Evolutionary conservation across 2,888 invertebrate genomes (phyloP), one percentile per base, ranked within the genome.

Genomic region (Epinotia demarniana): DNA sequence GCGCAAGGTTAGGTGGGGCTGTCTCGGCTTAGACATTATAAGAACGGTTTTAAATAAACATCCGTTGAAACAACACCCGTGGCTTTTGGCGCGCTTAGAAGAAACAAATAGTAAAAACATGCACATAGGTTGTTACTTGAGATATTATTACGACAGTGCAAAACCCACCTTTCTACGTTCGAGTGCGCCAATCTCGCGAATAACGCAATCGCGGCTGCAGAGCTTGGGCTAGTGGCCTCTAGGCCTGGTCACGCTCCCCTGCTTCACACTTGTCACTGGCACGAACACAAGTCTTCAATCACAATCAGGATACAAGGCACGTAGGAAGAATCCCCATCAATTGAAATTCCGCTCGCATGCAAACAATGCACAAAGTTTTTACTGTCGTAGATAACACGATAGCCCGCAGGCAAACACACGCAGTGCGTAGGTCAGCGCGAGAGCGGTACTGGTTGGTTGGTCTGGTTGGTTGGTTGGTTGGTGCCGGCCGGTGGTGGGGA

Each of bases 331-430:
- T 43, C 70, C 6, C 33, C 63, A 23, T 12, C 55, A 63, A 43
- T 62, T 63, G 13, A 62, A 57, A 68, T 53, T 69, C 69, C 12
- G 23, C 43, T 23, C 69, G 46, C 69, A 27, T 55, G 6, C 18
- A 61, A 63, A 63, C 69, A 75, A 60, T 39, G 46, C 58, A 46
- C 64, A 33, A 72, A 66, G 72, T 66, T 66, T 62, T 63, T 39
- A 57, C 27, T 57, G 23, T 63, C 49, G 74, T 69, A 74, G 69
- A 69, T 69, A 69, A 49, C 63, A 39, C 33, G 53, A 33, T 8
- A 19, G n/a, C 2, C 18, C 18, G 19, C 71, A n/a, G 8, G 49
- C 18, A 53, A 6, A 58, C 9, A 39, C 46, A n/a, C 74, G 73
- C 46, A 57, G 3, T 1, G 6, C 33, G n/a, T 49, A 6, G 11